Evolutionary conservation across 2,797 vertebrate genomes (phyloP).

Genomic region (Sebastes hopkinsi): DNA sequence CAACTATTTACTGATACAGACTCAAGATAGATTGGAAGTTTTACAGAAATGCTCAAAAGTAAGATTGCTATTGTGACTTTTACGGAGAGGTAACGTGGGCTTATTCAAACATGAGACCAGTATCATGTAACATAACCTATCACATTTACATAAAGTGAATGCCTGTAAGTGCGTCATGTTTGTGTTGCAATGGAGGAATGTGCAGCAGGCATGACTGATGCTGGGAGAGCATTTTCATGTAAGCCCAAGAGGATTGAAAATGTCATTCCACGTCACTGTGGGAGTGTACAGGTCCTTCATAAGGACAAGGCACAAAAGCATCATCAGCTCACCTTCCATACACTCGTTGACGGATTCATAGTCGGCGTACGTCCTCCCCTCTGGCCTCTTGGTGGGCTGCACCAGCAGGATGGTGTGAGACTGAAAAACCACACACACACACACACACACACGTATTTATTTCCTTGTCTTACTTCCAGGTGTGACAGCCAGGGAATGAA

Average conservation of each 20-base stretch:
- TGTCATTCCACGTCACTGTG: background rate
- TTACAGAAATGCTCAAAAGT: too few species aligned
- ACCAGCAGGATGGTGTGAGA: slow-evolving; percentile 98
- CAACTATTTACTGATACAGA: too few species aligned
- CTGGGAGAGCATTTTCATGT: background rate
- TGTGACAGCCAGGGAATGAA: background rate
- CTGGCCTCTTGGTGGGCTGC: slow-evolving; percentile 97
- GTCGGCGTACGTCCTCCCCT: slow-evolving; percentile 96
- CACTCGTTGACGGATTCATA: slow-evolving; percentile 99
- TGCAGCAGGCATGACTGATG: too few species aligned
- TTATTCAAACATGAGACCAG: background rate
- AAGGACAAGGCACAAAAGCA: background rate
- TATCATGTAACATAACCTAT: too few species aligned
- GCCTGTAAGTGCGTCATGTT: background rate
- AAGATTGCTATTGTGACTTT: background rate
- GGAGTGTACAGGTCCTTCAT: background rate
- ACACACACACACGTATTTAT: background rate
- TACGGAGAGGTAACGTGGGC: background rate
- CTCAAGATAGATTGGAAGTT: too few species aligned
- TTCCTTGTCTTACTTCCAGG: background rate
- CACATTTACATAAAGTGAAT: background rate
- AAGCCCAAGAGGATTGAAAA: background rate
- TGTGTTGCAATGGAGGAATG: background rate
- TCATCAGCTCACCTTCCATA: slow-evolving; percentile 90
- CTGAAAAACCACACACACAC: slow-evolving; percentile 71